phyloP scores from a whole-genome alignment of 2,888 invertebrate species.

The Tiliacea aurago region DNA sequence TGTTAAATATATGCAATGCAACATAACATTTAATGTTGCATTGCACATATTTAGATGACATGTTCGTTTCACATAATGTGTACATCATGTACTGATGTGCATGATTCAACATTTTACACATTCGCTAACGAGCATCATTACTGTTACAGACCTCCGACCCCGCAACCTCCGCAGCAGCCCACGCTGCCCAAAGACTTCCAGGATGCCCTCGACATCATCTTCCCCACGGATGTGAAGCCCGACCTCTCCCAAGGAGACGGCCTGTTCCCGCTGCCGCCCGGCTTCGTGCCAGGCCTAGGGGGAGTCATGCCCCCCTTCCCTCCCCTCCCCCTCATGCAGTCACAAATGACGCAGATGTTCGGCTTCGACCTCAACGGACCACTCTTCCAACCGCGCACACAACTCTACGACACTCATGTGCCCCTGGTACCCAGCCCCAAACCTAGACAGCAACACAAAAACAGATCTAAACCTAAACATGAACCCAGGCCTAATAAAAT shows the following conservation, averaged over 20 bases:
- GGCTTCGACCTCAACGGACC: conserved; percentile 81
- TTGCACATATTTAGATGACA: not conserved
- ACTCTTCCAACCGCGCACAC: conserved; percentile 77
- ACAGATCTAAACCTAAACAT: conserved; percentile 50
- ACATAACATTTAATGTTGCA: not conserved
- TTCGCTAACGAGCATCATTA: not conserved
- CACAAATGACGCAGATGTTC: conserved; percentile 81
- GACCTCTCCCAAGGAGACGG: conserved; percentile 64
- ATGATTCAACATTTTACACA: too few relatives aligned
- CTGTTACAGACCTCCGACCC: conserved; percentile 45
- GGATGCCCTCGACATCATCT: conserved; percentile 92
- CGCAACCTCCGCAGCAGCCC: conserved; percentile 66
- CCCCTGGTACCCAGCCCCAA: conserved; percentile 76
- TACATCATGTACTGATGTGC: too few relatives aligned
- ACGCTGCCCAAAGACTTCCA: conserved; percentile 92
- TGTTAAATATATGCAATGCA: not conserved
- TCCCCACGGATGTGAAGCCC: conserved; percentile 86
- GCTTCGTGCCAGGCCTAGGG: conserved; percentile 66
- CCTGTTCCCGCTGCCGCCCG: conserved; percentile 66
- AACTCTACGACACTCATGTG: conserved; percentile 84
- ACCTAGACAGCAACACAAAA: conserved; percentile 59
- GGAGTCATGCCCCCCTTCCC: conserved; percentile 72
- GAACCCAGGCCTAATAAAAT: conserved; percentile 23
- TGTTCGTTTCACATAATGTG: not conserved
- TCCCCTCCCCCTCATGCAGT: conserved; percentile 71